Base-by-base conservation (phyloP, 2,888 invertebrate species). In the Lingula anatina region DNA sequence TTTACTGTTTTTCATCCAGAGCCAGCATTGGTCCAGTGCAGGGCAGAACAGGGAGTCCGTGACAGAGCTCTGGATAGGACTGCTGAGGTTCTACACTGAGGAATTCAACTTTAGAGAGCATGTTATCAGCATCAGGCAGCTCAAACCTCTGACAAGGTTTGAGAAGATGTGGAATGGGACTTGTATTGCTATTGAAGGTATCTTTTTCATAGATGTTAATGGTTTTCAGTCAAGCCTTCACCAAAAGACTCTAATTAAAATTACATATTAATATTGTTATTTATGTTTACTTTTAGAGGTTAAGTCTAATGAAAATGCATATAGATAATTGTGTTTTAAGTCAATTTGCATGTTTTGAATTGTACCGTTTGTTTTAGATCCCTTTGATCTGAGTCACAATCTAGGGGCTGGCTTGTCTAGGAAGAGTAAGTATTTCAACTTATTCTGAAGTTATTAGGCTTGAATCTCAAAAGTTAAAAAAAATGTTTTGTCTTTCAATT, bases 371-470 rank as follows among this genome's bases (percentile, higher is more conserved):
- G 40, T 66, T 65, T 44, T 60, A 78, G 84, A 84, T 74, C 84
- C 84, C 5, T 84, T 84, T 74, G 81, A 82, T 62, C 68, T 80
- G 31, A 73, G 61, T 50, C 83, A 83, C 61, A 84, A 84, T 63
- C 70, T 84, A 36, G 82, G 82, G 20, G 74, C 77, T 46, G 82
- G 81, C 2, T 69, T 84, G 40, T 78, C 80, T 1, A 70, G 76
- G 50, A 80, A 79, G 69, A 83, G 82, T 82, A 71, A 76, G 79
- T 74, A 18, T 49, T 56, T 46, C n/a, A n/a, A n/a, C n/a, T n/a
- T n/a, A n/a, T n/a, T n/a, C n/a, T n/a, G n/a, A n/a, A n/a, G n/a
- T n/a, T n/a, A n/a, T n/a, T n/a, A n/a, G n/a, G n/a, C n/a, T n/a
- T n/a, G n/a, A n/a, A n/a, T n/a, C n/a, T n/a, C n/a, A n/a, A n/a